These are phyloP conservation scores for Hapalemur alaotrensis DNA, from an alignment of 2,797 vertebrate species.

Conservation along the genomic window DNA sequence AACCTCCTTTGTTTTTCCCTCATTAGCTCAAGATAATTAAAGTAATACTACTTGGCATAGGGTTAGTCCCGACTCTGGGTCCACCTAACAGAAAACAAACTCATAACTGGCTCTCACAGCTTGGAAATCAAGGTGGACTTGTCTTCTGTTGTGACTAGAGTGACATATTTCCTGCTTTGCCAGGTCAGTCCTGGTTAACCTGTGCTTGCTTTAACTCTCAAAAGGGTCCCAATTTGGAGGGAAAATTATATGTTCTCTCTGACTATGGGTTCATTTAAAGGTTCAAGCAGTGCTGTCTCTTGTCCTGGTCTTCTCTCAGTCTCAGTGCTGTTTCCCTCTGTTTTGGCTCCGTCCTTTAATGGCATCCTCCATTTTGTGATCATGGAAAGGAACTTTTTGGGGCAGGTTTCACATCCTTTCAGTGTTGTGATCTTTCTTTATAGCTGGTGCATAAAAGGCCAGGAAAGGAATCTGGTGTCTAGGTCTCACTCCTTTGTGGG, in stretches of 20 bases:
- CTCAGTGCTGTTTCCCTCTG: neutral
- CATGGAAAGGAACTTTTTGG: neutral
- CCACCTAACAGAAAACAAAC: neutral
- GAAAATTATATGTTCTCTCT: neutral
- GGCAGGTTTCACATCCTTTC: neutral
- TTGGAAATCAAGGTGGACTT: neutral
- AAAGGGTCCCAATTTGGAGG: neutral
- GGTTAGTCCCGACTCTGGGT: neutral
- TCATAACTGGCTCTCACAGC: neutral
- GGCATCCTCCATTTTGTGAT: neutral
- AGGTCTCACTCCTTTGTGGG: neutral
- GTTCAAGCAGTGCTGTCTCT: too few species aligned
- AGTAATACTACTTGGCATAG: neutral
- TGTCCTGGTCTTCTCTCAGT: neutral
- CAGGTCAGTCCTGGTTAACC: neutral
- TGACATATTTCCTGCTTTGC: neutral
- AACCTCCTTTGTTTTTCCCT: neutral
- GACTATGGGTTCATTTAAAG: neutral
- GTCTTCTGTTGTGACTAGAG: neutral
- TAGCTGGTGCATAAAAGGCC: neutral
- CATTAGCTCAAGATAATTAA: slow-evolving; percentile 43
- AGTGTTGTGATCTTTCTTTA: neutral
- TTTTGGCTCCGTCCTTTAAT: neutral
- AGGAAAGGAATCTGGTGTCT: neutral
- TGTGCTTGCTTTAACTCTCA: neutral